Base-by-base conservation (phyloP, 2,888 invertebrate genomes). In the Notocelia uddmanniana region DNA sequence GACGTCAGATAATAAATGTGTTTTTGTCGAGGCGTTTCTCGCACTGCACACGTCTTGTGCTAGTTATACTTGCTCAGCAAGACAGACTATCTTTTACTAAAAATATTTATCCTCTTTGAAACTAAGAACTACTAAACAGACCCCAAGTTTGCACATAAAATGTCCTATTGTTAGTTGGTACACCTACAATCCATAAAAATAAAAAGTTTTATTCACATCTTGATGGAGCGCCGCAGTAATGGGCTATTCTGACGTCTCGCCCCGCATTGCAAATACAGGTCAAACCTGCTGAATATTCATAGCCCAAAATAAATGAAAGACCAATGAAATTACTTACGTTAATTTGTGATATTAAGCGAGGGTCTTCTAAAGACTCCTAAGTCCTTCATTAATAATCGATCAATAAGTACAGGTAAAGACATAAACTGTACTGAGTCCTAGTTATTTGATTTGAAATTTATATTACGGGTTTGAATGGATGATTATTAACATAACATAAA, bases 201-300 rank as follows among this genome's bases (percentile, higher is more conserved):
- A 64, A 64, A 64, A 54, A 52, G 52, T 64, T 64, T 64, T 37
- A 64, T 54, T 64, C 52, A 54, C 54, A 54, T 52, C 64, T 64
- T 64, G 64, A 64, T 54, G 64, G 64, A 64, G 54, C 64, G 64
- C 37, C 21, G 37, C 52, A 37, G 52, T 64, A 64, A 64, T 64
- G 54, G 52, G 52, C 64, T 41, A 64, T 64, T 57, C 57, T 57
- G n/a, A 18, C 57, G 34, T 34, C 31, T 34, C 37, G 68, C 37
- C 50, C 50, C 41, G 68, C 59, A 60, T 68, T 54, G 60, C 52
- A 68, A 59, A 60, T 52, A 60, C 60, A 60, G 68, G 60, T 60
- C 68, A 52, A 68, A 60, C 37, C 68, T 68, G 18, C 60, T 68
- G 60, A 60, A 68, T 68, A 68, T 68, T 68, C 60, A 68, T 68